phyloP scores from a whole-genome alignment of 2,888 invertebrate genomes.

The Acleris literana region DNA sequence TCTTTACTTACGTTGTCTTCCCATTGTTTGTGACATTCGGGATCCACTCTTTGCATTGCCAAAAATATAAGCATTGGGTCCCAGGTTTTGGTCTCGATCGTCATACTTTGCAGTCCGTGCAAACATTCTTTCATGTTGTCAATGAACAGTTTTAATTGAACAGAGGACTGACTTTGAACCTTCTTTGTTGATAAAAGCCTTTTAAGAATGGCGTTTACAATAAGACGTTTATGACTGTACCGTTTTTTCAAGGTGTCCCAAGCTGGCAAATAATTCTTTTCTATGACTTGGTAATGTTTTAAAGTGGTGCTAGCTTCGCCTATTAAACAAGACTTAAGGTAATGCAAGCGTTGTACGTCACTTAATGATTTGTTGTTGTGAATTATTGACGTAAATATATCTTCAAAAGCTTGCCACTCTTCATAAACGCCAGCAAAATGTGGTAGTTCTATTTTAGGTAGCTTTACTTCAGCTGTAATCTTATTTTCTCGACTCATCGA shows the following conservation, averaged over 20 bases:
- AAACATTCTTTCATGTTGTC: slow-evolving; percentile 1
- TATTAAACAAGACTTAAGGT: slow-evolving; percentile 24
- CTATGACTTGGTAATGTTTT: slow-evolving; percentile 27
- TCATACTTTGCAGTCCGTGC: not conserved
- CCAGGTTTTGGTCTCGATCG: not conserved
- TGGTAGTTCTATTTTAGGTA: slow-evolving; percentile 37
- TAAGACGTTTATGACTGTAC: not conserved
- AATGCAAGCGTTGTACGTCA: slow-evolving; percentile 24
- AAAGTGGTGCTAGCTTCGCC: slow-evolving; percentile 30
- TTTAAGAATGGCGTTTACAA: slow-evolving; percentile 14
- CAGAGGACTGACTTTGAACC: not conserved
- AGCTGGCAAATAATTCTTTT: slow-evolving; percentile 40
- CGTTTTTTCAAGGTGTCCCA: slow-evolving; percentile 23
- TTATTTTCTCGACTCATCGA: not conserved
- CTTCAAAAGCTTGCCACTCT: slow-evolving; percentile 38
- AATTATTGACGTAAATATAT: slow-evolving; percentile 38
- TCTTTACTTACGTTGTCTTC: slow-evolving; percentile 2
- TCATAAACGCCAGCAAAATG: slow-evolving; percentile 37
- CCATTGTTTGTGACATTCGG: slow-evolving; percentile 2
- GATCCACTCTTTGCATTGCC: not conserved
- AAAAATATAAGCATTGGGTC: not conserved
- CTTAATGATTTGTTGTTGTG: slow-evolving; percentile 32
- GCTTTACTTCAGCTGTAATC: slow-evolving; percentile 18
- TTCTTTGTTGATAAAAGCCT: not conserved
- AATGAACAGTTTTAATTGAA: not conserved